phyloP scores from a whole-genome alignment of 2,797 vertebrate species.

The Spea hammondii region DNA sequence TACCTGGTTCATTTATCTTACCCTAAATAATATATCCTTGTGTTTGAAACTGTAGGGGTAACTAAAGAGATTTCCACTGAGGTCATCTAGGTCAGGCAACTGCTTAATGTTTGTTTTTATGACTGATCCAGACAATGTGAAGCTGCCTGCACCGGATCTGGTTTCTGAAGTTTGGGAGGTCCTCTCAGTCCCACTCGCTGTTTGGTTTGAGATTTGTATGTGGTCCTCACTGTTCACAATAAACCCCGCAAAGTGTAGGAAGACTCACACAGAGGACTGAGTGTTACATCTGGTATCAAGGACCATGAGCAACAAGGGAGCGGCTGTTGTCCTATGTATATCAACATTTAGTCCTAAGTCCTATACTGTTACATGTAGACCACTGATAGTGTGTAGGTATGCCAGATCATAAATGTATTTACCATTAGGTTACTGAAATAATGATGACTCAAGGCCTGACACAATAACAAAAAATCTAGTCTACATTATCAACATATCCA shows the following conservation, averaged over 20 bases:
- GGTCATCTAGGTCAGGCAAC: slow-evolving; percentile 41
- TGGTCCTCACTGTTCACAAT: slow-evolving; percentile 37
- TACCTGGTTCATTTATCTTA: not conserved
- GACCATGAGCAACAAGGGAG: not conserved
- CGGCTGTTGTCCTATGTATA: not conserved
- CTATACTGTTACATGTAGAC: not conserved
- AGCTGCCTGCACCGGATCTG: slow-evolving; percentile 36
- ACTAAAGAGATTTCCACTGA: slow-evolving; percentile 21
- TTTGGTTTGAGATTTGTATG: slow-evolving; percentile 44
- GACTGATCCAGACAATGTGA: slow-evolving; percentile 50
- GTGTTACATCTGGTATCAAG: slow-evolving; percentile 43
- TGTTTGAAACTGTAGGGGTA: slow-evolving; percentile 30
- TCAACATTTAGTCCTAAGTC: not conserved
- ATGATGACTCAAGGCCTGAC: not conserved
- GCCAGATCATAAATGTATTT: slow-evolving; percentile 2
- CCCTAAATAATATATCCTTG: slow-evolving; percentile 18
- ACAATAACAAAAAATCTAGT: too few relatives aligned
- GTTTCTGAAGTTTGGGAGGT: slow-evolving; percentile 47
- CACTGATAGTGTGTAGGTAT: not conserved
- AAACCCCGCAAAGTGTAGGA: slow-evolving; percentile 28
- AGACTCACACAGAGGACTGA: slow-evolving; percentile 29
- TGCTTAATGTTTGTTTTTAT: slow-evolving; percentile 50
- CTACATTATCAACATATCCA: too few relatives aligned
- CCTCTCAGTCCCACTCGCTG: slow-evolving; percentile 34
- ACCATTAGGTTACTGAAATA: slow-evolving; percentile 3